A percentile compares a stretch with the other conserved stretches of the same genome.
Conservation (phyloP, 2,113 vertebrate species). For the Tragelaphus strepsiceros region DNA sequence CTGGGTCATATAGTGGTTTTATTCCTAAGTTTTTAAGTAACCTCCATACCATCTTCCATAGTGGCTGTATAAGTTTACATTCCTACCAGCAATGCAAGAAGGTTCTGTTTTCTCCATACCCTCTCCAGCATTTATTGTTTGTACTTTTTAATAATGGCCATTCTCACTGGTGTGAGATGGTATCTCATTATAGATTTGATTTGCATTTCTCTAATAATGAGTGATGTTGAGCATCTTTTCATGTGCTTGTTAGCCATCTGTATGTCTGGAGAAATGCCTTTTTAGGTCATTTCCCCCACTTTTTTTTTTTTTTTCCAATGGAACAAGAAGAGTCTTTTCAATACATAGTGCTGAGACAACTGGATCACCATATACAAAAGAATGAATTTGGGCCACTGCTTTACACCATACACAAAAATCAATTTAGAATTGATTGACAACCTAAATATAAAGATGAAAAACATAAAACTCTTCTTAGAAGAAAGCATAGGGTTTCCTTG, state of each 20-base stretch:
- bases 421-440: not conserved
- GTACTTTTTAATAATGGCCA: not conserved
- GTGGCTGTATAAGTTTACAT: not conserved
- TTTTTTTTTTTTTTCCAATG: not conserved
- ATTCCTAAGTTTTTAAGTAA: not conserved
- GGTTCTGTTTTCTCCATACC: not conserved
- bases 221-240: not conserved
- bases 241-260: not conserved
- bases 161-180: not conserved
- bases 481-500: too few relatives aligned
- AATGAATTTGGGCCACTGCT: not conserved
- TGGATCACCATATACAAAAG: not conserved
- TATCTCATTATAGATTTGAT: not conserved
- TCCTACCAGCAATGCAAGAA: not conserved
- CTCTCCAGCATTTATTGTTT: not conserved
- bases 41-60: not conserved
- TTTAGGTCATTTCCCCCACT: not conserved
- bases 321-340: not conserved
- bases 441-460: too few relatives aligned
- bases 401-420: slow-evolving; percentile 5
- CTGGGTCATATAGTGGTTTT: not conserved
- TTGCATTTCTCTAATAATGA: not conserved
- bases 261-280: not conserved
- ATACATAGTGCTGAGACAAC: not conserved
- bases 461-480: too few relatives aligned